Base-by-base conservation (phyloP, 2,113 vertebrate species). In the Pungitius pungitius region DNA sequence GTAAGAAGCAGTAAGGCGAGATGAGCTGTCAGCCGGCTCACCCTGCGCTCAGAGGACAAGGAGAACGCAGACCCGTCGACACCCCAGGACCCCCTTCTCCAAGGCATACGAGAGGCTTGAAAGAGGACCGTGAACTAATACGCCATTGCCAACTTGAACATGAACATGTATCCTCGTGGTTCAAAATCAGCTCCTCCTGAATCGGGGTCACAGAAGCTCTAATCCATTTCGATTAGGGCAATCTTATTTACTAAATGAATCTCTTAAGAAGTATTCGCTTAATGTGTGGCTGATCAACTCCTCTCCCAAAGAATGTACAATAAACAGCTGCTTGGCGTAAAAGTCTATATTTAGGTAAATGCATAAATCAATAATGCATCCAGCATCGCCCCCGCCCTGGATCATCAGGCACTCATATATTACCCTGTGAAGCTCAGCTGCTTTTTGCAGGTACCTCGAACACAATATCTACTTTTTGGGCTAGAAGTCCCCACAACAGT, bases 1-100 rank as follows among this genome's bases (percentile, higher is more conserved):
- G 89, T 91, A 77, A 74, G 84, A 71, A 75, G 74, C 66, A 35
- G 88, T 86, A 90, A 92, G 76, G 40, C 47, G 87, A 91, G 87
- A 91, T 60, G 81, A 88, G 80, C 79, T 87, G 77, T 77, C 80
- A 75, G 7, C 72, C 67, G 68, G 80, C 81, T 81, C 69, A 39
- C 69, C 73, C 71, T 84, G 61, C n/a, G 62, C 75, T 63, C 59
- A 75, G 73, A 69, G 87, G 69, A 82, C 37, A 63, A 45, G 57
- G 61, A 80, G 84, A 80, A 73, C 85, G 77, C 67, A 42, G 20
- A 64, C 54, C 67, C 82, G 52, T 87, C 81, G 65, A 54, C 83
- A 73, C 39, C 76, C 45, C 33, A 9, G 10, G 14, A 58, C 83
- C 88, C 61, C 65, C 42, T 9, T 15, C 17, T 61, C 13, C 14